phyloP scores from a whole-genome alignment of 1,140 invertebrate genomes.

The Paraescarpia echinospica region DNA sequence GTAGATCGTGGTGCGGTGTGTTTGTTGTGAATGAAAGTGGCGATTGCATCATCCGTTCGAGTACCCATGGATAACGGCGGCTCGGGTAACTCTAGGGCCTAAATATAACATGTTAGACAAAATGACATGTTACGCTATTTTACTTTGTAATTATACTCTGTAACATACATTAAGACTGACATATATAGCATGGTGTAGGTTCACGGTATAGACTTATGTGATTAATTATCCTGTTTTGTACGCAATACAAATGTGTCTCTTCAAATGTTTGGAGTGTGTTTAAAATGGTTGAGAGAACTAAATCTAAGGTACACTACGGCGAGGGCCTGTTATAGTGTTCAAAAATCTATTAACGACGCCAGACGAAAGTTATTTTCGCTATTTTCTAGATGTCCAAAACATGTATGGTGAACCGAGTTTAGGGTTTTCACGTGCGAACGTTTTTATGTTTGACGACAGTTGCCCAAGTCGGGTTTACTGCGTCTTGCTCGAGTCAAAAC shows the following conservation, averaged over 20 bases:
- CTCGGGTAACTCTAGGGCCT: not conserved
- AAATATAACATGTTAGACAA: not conserved
- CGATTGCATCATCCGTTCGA: not conserved
- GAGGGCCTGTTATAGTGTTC: too few relatives aligned
- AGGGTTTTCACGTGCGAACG: too few relatives aligned
- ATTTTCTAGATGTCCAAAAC: too few relatives aligned
- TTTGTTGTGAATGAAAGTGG: not conserved
- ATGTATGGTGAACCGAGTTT: too few relatives aligned
- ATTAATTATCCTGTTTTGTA: not conserved
- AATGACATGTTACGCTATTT: not conserved
- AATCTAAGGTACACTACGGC: not conserved
- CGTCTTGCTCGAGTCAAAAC: not conserved
- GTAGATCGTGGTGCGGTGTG: not conserved
- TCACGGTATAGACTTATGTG: not conserved
- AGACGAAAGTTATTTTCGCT: too few relatives aligned
- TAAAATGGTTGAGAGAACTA: not conserved
- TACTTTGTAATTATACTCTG: too few relatives aligned
- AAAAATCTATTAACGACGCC: too few relatives aligned
- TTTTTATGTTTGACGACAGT: not conserved
- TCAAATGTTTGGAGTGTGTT: not conserved
- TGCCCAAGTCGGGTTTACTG: not conserved
- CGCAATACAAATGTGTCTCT: not conserved
- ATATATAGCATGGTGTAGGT: not conserved
- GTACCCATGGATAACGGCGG: not conserved
- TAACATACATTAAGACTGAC: too few relatives aligned